phyloP scores from a whole-genome alignment of 2,888 invertebrate genomes.

The Pycnomerus fuliginosus region DNA sequence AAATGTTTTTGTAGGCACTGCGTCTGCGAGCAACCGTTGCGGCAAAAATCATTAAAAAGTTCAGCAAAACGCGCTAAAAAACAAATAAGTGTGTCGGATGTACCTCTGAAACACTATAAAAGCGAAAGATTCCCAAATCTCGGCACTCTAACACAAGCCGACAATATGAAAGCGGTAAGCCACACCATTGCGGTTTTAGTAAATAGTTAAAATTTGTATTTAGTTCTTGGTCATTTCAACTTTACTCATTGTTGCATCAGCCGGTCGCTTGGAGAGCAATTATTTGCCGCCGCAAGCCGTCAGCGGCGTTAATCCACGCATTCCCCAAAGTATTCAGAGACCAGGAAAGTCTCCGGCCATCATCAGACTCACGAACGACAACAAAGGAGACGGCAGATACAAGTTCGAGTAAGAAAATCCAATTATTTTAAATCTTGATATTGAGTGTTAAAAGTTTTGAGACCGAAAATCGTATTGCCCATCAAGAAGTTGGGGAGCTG shows the following conservation, averaged over 20 bases:
- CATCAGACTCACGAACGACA: slow-evolving; percentile 57
- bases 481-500: too few species aligned
- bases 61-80: slow-evolving; percentile 14
- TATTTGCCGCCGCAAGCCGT: slow-evolving; percentile 14
- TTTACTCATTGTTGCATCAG: slow-evolving; percentile 2
- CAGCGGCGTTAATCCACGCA: too few species aligned
- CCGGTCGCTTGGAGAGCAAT: slow-evolving; percentile 18
- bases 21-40: too few species aligned
- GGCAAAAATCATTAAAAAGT: too few species aligned
- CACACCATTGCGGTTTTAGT: slow-evolving; percentile 2
- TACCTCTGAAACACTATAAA: slow-evolving; percentile 21
- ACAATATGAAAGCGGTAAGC: slow-evolving; percentile 21
- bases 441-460: too few species aligned
- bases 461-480: too few species aligned
- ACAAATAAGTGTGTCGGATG: slow-evolving; percentile 19
- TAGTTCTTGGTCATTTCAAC: slow-evolving; percentile 8
- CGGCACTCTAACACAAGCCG: slow-evolving; percentile 12
- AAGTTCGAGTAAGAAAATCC: slow-evolving; percentile 56
- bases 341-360: slow-evolving; percentile 59
- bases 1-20: too few species aligned
- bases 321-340: too few species aligned
- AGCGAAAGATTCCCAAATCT: slow-evolving; percentile 23
- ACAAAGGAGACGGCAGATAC: slow-evolving; percentile 59
- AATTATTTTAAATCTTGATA: too few species aligned
- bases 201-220: slow-evolving; percentile 1